Conservation (phyloP, 35 echinoderm and acorn worm species). For the Ophioderma brevispina region DNA sequence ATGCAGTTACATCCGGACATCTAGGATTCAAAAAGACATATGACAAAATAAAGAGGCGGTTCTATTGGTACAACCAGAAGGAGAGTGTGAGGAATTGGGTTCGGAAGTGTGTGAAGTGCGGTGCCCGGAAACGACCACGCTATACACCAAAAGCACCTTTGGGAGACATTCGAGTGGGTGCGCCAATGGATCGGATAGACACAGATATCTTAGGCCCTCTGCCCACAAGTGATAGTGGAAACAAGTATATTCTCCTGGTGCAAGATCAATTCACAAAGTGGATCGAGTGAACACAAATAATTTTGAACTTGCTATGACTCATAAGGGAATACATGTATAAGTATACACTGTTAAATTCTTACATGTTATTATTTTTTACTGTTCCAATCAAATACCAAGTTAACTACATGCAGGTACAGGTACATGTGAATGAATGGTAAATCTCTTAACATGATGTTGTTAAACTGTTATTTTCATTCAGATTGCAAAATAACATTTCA, state of each 20-base stretch:
- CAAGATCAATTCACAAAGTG: conserved; percentile 66
- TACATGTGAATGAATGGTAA: conserved; percentile 37
- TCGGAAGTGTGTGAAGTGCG: conserved; percentile 14
- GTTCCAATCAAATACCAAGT: conserved; percentile 24
- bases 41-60: not conserved
- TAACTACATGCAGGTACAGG: conserved; percentile 68
- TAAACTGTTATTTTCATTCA: no score
- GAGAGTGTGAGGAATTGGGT: conserved; percentile 31
- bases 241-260: conserved; percentile 43
- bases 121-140: conserved; percentile 18
- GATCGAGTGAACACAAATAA: conserved; percentile 60
- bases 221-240: conserved; percentile 40
- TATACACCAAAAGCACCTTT: conserved; percentile 29
- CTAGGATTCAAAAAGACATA: conserved; percentile 25
- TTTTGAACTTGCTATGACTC: conserved; percentile 47
- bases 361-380: conserved; percentile 42
- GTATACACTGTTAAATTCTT: conserved; percentile 19
- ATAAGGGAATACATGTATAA: conserved; percentile 52
- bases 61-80: conserved; percentile 16
- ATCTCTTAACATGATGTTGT: conserved; percentile 34
- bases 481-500: no score
- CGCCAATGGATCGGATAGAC: conserved; percentile 68
- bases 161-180: conserved; percentile 1
- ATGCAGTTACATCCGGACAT: conserved; percentile 20
- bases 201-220: conserved; percentile 71